Conservation (phyloP, 1,140 invertebrate genomes). For the Lordiphosa mommai region DNA sequence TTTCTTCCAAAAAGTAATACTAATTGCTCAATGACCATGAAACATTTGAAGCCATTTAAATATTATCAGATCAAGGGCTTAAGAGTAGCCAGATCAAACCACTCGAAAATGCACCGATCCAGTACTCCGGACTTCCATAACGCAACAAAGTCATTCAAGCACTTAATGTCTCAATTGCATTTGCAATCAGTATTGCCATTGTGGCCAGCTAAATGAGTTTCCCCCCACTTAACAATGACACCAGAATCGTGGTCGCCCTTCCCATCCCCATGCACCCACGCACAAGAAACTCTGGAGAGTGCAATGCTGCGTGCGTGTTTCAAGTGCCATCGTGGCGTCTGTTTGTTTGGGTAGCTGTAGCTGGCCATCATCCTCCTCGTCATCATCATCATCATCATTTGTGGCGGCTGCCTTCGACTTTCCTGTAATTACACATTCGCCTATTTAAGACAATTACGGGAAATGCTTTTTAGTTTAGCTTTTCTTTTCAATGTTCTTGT, state of each 20-base stretch:
- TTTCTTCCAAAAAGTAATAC: slow-evolving; percentile 25
- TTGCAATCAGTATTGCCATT: slow-evolving; percentile 65
- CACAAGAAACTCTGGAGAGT: slow-evolving; percentile 29
- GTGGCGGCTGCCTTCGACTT: slow-evolving; percentile 12
- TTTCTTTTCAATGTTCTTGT: slow-evolving; percentile 30
- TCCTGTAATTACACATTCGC: slow-evolving; percentile 43
- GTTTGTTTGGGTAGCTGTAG: slow-evolving; percentile 45
- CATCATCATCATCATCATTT: slow-evolving; percentile 15
- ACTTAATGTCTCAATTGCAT: slow-evolving; percentile 70
- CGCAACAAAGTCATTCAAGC: slow-evolving; percentile 23
- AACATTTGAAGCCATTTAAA: too few species aligned
- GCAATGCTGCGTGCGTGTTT: slow-evolving; percentile 42
- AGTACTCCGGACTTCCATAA: neutral
- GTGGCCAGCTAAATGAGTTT: slow-evolving; percentile 41
- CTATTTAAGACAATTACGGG: slow-evolving; percentile 59
- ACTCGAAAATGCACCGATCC: slow-evolving; percentile 41
- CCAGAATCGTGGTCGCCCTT: slow-evolving; percentile 2
- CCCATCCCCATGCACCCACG: slow-evolving; percentile 5
- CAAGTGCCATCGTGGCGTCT: slow-evolving; percentile 60
- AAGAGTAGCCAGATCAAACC: slow-evolving; percentile 12
- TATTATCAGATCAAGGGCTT: slow-evolving; percentile 23
- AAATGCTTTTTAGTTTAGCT: slow-evolving; percentile 41
- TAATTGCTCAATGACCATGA: neutral
- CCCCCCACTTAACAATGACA: slow-evolving; percentile 46
- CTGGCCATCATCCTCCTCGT: slow-evolving; percentile 9